Conservation (phyloP, 2,888 invertebrate genomes). For the Chymomyza amoena region DNA sequence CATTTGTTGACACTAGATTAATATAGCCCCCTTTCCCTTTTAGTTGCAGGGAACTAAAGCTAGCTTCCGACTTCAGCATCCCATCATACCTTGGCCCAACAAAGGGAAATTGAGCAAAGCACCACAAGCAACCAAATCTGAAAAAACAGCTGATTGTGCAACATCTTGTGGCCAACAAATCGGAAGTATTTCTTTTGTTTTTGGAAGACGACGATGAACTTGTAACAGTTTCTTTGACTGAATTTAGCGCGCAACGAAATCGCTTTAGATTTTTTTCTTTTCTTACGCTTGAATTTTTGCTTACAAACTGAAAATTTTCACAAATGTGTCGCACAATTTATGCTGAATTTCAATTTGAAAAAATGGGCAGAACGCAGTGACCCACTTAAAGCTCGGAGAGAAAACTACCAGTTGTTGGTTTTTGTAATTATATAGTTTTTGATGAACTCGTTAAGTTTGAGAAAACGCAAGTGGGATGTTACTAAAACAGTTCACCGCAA, state of each 20-base stretch:
- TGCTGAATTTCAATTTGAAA: conserved; percentile 61
- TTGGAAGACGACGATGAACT: conserved; percentile 40
- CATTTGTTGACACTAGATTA: background rate
- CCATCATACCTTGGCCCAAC: background rate
- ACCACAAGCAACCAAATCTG: background rate
- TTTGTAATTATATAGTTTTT: background rate
- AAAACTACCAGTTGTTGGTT: background rate
- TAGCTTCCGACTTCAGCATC: background rate
- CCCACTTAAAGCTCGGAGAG: conserved; percentile 34
- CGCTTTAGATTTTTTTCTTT: conserved; percentile 7
- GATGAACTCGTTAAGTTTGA: background rate
- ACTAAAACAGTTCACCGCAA: background rate
- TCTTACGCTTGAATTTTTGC: conserved; percentile 49
- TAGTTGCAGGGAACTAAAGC: background rate
- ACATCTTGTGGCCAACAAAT: conserved; percentile 16
- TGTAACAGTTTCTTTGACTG: conserved; percentile 55
- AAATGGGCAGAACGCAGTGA: conserved; percentile 49
- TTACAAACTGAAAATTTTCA: conserved; percentile 62
- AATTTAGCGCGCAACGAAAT: conserved; percentile 18
- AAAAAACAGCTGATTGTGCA: background rate
- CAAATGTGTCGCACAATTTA: conserved; percentile 64
- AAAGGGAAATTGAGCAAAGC: conserved; percentile 5
- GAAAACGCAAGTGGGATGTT: background rate
- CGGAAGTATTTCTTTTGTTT: background rate
- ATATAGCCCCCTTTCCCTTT: background rate